Conservation (phyloP, 1,140 invertebrate genomes). For the Sarcophaga peregrina region DNA sequence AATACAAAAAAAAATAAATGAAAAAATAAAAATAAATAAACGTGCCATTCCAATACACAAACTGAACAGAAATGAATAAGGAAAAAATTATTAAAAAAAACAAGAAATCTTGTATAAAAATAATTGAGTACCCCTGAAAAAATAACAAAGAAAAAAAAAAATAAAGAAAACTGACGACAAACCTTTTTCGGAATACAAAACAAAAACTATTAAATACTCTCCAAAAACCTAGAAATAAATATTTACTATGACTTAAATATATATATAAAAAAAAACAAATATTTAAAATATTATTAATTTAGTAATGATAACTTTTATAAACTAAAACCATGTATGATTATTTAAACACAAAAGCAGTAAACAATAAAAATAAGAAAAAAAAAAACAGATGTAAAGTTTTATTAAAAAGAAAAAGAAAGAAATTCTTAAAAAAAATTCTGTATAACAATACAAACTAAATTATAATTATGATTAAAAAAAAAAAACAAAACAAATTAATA, state of each 20-base stretch:
- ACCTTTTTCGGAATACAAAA: slow-evolving; percentile 8
- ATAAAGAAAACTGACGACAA: background rate
- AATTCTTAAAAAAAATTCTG: too few species aligned
- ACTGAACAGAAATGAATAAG: slow-evolving; percentile 1
- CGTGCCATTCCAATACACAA: slow-evolving; percentile 43
- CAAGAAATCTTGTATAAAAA: background rate
- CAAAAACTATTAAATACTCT: background rate
- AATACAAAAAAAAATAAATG: background rate
- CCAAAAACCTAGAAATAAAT: background rate
- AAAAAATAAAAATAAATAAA: slow-evolving; percentile 28
- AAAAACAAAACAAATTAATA: background rate
- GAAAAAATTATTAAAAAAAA: background rate
- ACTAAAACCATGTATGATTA: too few species aligned
- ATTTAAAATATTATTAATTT: slow-evolving; percentile 12
- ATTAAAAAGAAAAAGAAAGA: background rate
- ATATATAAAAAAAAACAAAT: background rate
- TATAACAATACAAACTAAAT: slow-evolving; percentile 23
- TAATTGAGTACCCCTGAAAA: background rate
- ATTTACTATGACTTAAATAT: background rate
- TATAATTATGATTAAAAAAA: background rate
- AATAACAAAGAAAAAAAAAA: background rate
- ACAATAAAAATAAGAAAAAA: slow-evolving; percentile 15
- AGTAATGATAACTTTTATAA: too few species aligned
- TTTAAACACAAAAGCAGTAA: background rate
- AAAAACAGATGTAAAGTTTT: slow-evolving; percentile 33